Conservation (phyloP, 2,113 vertebrate species). For the Phainopepla nitens region DNA sequence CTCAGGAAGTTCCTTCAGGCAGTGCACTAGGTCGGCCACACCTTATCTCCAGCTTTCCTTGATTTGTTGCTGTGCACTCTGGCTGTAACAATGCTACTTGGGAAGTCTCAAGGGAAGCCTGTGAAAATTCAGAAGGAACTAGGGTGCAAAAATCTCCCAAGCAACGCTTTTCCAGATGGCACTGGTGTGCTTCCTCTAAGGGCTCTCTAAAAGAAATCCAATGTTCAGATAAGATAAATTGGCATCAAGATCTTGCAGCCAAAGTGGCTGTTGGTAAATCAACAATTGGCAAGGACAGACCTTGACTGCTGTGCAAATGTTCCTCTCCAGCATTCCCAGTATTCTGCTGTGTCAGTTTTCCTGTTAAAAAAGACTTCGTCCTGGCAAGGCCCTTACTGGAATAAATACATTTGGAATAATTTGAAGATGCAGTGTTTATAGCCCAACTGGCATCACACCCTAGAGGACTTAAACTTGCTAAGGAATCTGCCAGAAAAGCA, state of each 20-base stretch:
- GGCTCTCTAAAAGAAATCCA: background rate
- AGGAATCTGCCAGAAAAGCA: background rate
- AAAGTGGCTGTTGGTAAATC: background rate
- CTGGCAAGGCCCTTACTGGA: background rate
- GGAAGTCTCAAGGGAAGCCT: background rate
- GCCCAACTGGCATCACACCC: background rate
- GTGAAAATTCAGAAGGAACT: background rate
- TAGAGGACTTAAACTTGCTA: background rate
- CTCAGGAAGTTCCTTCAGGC: background rate
- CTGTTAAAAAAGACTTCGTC: background rate
- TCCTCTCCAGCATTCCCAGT: background rate
- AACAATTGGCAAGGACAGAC: background rate
- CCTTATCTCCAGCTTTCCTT: background rate
- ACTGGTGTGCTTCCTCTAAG: background rate
- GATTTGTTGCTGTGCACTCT: background rate
- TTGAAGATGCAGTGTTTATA: slow-evolving; percentile 13
- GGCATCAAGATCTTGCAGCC: background rate
- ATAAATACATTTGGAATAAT: slow-evolving; percentile 48
- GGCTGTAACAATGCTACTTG: background rate
- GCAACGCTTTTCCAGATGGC: background rate
- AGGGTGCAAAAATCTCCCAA: background rate
- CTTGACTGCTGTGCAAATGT: background rate
- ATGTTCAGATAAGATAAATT: background rate
- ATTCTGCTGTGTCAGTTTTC: background rate
- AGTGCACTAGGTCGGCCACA: background rate